Percentiles rank a stretch among this genome's conserved stretches.
phyloP scores from a whole-genome alignment of 2,113 vertebrate species.

The Malurus elegans region DNA sequence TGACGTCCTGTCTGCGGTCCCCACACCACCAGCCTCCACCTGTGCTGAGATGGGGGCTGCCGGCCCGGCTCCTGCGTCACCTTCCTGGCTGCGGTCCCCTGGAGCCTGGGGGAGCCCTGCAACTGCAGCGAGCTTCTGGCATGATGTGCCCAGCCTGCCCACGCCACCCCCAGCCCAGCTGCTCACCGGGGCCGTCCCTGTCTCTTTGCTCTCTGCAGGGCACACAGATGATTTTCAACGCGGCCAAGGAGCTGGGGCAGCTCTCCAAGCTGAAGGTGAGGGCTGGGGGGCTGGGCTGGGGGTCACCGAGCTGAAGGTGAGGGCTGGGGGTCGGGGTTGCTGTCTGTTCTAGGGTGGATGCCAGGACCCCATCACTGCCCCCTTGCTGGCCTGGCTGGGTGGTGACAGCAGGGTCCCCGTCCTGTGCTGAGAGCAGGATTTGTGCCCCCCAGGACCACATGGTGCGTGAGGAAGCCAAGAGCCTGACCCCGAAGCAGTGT shows the following conservation, averaged over 20 bases:
- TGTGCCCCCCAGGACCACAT: constrained; percentile 87
- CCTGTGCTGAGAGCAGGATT: not conserved
- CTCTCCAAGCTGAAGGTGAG: constrained; percentile 85
- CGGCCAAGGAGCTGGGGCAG: constrained; percentile 96
- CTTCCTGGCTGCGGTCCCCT: not conserved
- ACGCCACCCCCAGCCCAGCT: rapidly evolving
- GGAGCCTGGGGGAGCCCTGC: not conserved
- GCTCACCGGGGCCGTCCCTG: not conserved
- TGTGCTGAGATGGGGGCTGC: not conserved
- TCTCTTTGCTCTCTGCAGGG: constrained; percentile 76
- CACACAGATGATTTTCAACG: constrained; percentile 98
- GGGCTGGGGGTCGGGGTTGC: not conserved
- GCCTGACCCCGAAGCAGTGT: constrained; percentile 93
- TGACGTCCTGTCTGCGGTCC: not conserved
- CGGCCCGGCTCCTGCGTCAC: not conserved
- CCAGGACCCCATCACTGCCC: not conserved
- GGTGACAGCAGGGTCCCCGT: rapidly evolving
- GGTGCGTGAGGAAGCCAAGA: constrained; percentile 97
- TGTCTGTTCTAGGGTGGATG: not conserved
- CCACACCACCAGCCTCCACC: not conserved
- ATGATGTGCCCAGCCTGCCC: not conserved
- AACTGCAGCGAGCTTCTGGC: not conserved
- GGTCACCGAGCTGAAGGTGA: constrained; percentile 87
- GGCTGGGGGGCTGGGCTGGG: not conserved
- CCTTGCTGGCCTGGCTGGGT: not conserved